Evolutionary conservation across 2,113 vertebrate genomes (phyloP).

Genomic region (Callithrix jacchus): DNA sequence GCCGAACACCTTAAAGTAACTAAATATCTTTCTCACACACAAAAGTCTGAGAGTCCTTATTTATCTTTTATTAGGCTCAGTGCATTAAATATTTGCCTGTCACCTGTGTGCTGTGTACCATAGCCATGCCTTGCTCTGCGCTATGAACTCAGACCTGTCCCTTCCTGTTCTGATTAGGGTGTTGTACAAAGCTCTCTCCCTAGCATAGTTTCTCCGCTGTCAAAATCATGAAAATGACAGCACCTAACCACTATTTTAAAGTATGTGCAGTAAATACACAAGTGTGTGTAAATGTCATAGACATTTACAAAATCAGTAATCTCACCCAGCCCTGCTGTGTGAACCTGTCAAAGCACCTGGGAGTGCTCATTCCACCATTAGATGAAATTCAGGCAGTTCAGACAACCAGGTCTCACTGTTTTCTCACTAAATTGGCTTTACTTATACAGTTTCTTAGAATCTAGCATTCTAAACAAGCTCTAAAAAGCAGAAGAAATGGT

Average conservation of each 20-base stretch:
- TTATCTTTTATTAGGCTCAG: background rate
- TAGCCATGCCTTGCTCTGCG: background rate
- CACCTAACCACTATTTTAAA: no score
- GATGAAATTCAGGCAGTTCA: background rate
- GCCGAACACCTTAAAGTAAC: background rate
- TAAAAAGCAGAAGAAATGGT: background rate
- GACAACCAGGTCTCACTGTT: background rate
- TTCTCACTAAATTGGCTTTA: background rate
- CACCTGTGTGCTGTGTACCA: rapidly evolving
- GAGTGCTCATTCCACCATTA: rapidly evolving
- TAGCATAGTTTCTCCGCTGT: background rate
- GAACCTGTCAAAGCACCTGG: background rate
- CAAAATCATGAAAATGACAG: background rate
- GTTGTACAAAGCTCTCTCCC: background rate
- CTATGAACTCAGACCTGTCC: background rate
- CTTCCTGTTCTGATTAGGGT: background rate
- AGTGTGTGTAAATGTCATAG: background rate
- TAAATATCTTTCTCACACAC: background rate
- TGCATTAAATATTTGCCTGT: background rate
- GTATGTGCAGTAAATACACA: background rate
- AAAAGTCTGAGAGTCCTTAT: background rate
- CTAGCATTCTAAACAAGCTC: background rate
- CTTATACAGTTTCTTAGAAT: background rate
- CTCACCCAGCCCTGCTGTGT: background rate
- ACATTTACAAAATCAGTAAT: background rate